Evolutionary conservation across 2,888 invertebrate species (phyloP), one percentile per base, ranked within the genome.

Genomic region (Parasteatoda lunata): DNA sequence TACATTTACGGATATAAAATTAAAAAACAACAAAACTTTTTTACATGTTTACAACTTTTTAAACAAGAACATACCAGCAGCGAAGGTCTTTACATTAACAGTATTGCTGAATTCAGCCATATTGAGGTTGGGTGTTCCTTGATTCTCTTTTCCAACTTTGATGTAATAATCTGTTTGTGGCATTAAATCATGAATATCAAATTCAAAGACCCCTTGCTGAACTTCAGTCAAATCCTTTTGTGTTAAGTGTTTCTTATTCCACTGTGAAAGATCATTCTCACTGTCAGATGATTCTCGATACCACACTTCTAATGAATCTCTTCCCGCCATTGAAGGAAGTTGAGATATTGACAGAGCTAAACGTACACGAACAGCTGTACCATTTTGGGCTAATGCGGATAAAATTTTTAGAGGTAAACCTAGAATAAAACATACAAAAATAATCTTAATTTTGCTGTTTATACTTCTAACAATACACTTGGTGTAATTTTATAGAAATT

Each of bases 151-250:
- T 7, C 77, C 77, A 54, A 97, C 96, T 91, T 96, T 95, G 15
- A 97, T 94, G 91, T 95, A 95, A 91, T 97, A 97, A 64, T 95
- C 94, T 0, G 96, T 96, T 86, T 95, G 95, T 0, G 97, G 95
- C 90, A 94, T 94, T 75, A 97, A 92, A 0, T 95, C 95, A 8
- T 95, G 94, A 75, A 97, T 92, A 89, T 96, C 95, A 8, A 90
- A 83, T 69, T 90, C 89, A 59, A 79, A 88, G 8, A 86, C 84
- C 45, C 89, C 85, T 49, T 80, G 64, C 52, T 81, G 77, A 3
- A 88, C 78, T 49, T 82, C 79, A 5, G 71, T 81, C 8, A 88
- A 59, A 47, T 88, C 88, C n/a, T 69, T 77, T 45, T 80, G 72
- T 11, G 79, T 69, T n/a, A 88, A 48, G 5, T 51, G 71, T 59